Evolutionary conservation across 2,113 vertebrate genomes (phyloP), one percentile per base, ranked within the genome.

Genomic region (Misgurnus mizolepis): DNA sequence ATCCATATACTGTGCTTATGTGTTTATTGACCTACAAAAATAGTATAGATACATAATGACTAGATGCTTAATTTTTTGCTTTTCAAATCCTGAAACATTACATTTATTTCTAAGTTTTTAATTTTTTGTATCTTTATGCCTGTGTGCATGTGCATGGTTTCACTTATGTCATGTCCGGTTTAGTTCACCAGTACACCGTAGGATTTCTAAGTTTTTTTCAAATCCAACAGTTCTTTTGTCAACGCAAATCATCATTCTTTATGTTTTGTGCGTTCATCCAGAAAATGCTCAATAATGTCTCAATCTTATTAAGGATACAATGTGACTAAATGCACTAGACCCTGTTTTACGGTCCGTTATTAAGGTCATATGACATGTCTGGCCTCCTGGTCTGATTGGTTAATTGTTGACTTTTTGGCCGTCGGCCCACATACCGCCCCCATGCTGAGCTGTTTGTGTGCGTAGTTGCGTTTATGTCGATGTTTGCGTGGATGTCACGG

Each of bases 341-440:
- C 53, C 41, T 39, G 7, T 62, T 65, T 76, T 76, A 17, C 47
- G 6, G 14, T 47, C 12, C 65, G 56, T 80, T 73, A 80, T 72
- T 67, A 53, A 62, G 56, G 18, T 81, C 80, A 76, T 69, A 74
- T 55, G 70, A 78, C 61, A 55, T 49, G 18, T 18, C 60, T n/a
- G 49, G 62, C 39, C 72, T 84, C 65, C 58, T 76, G 14, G 40
- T 41, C 40, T 55, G 82, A 85, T 83, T 86, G 80, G 87, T 87
- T 88, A 88, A 88, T 87, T 79, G 66, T 84, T 85, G 83, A 80
- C 75, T 56, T 49, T 76, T 66, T 85, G 81, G 84, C 88, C 76
- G 80, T 34, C 18, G 6, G 27, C 61, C 82, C 68, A 82, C 80
- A 86, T 87, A 89, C 86, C 82, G 83, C 83, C 87, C 87, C 84